Evolutionary conservation across 53 echinoderm and acorn worm genomes (phyloP).

Genomic region (Apostichopus leukothele): DNA sequence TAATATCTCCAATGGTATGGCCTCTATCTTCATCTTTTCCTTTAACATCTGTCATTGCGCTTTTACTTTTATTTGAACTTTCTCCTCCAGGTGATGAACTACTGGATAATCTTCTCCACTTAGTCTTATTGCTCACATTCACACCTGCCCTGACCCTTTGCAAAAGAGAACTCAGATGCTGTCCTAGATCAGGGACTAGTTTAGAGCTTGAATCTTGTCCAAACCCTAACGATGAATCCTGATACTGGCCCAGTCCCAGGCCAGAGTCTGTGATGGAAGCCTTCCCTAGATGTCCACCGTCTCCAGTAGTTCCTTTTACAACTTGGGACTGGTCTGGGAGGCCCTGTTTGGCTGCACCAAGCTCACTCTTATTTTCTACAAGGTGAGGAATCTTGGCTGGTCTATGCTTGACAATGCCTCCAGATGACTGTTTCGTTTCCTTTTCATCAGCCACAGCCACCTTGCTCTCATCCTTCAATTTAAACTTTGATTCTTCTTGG

Average conservation of each 20-base stretch:
- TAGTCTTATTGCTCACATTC: not conserved
- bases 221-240: not conserved
- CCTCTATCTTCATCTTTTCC: not conserved
- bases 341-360: not conserved
- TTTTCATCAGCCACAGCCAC: not conserved
- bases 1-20: not conserved
- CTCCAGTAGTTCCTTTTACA: not conserved
- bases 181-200: not conserved
- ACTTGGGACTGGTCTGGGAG: not conserved
- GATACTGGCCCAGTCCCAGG: not conserved
- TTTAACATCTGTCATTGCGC: not conserved
- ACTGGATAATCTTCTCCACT: not conserved
- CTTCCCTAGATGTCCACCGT: not conserved
- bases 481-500: not conserved
- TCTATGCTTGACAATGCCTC: too few species aligned
- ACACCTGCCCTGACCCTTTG: conserved; percentile 32
- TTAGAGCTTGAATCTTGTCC: not conserved
- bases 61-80: not conserved
- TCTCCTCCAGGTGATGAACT: not conserved
- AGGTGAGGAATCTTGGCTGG: not conserved
- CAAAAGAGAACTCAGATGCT: conserved; percentile 26
- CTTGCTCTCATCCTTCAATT: not conserved
- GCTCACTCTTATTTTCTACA: not conserved
- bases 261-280: not conserved
- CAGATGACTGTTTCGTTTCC: not conserved